Evolutionary conservation across 2,113 vertebrate species (phyloP).

Genomic region (Mobula birostris): DNA sequence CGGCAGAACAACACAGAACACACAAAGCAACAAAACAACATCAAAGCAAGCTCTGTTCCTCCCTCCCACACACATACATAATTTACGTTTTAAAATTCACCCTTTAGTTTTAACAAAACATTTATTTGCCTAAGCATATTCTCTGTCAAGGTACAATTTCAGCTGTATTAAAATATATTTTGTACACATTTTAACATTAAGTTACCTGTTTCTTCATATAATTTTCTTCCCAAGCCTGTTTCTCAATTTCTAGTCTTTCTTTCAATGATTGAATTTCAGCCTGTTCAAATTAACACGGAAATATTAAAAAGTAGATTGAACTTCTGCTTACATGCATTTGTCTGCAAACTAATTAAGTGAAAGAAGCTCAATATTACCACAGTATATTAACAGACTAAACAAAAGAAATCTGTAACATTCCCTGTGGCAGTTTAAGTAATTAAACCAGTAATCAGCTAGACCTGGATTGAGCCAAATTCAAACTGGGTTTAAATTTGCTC

Average conservation of each 20-base stretch:
- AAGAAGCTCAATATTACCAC: not conserved
- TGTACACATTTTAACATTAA: not conserved
- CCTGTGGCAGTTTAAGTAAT: not conserved
- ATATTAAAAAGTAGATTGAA: not conserved
- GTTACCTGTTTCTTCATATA: slow-evolving; percentile 81
- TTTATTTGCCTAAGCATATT: not conserved
- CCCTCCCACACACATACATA: no score
- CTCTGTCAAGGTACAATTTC: not conserved
- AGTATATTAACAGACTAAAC: not conserved
- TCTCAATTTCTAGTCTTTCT: slow-evolving; percentile 75
- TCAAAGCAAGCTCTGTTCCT: no score
- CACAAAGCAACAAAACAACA: no score
- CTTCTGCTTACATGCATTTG: not conserved
- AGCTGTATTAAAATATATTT: not conserved
- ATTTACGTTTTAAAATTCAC: not conserved
- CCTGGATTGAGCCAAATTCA: not conserved
- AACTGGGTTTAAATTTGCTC: no score
- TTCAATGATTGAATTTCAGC: slow-evolving; percentile 65
- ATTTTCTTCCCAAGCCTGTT: slow-evolving; percentile 79
- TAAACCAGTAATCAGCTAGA: not conserved
- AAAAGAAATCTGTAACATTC: not conserved
- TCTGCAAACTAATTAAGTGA: not conserved
- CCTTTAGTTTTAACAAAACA: not conserved
- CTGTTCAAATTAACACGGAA: slow-evolving; percentile 46
- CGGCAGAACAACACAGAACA: no score